Base-by-base conservation (phyloP, 2,797 vertebrate genomes). In the Neopelma chrysocephalum region DNA sequence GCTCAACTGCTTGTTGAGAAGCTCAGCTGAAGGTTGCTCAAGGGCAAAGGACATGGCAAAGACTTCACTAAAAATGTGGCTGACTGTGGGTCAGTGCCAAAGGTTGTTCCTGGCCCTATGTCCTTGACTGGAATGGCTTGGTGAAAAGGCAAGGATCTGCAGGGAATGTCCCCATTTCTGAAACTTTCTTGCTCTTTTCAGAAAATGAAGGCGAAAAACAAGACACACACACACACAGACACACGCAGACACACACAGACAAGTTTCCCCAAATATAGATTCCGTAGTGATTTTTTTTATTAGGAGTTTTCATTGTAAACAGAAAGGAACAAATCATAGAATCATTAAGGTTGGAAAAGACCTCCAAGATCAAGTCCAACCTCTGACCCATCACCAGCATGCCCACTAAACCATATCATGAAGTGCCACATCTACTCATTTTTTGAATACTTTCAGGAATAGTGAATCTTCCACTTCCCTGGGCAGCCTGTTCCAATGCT, bases 191-290 rank as follows among this genome's bases (percentile, higher is more conserved):
- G 12, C 4, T 78, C 12, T 79, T 71, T n/a, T 54, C 72, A 43
- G 54, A 69, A 71, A 76, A 72, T 3, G 9, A 58, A 56, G 29
- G 11, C 27, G 12, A 22, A 78, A 68, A 78, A 3, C 19, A 45
- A 20, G 40, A 65, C 25, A 4, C 12, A 8, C 2, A 1, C 10
- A 14, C 9, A 23, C 15, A 6, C 19, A 48, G n/a, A n/a, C n/a
- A n/a, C n/a, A n/a, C n/a, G n/a, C 22, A 50, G 8, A 11, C 12
- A 8, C 5, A 45, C 15, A 29, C 0, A 16, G 3, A 54, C 0
- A 0, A 21, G 4, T 32, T 85, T 15, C 10, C n/a, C 18, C 36
- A 80, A 66, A 48, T 20, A 26, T 1, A 31, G 29, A 40, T 62
- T 43, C 22, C 47, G 7, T 57, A 31, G 14, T 42, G 15, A 43